Evolutionary conservation across 1,140 invertebrate species (phyloP).

Genomic region (Sipha flava): DNA sequence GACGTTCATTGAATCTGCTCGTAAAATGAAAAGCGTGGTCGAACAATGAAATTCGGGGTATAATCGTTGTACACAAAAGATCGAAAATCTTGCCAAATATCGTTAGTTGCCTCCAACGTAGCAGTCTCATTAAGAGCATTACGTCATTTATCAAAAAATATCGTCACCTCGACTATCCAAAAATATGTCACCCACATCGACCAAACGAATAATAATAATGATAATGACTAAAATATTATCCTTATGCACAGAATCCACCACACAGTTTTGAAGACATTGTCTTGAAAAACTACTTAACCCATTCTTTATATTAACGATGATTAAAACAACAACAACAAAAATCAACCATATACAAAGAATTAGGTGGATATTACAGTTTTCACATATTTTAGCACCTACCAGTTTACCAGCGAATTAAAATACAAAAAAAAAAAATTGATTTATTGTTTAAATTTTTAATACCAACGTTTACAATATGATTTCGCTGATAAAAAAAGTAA

Average conservation of each 20-base stretch:
- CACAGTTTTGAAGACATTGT: not conserved
- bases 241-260: not conserved
- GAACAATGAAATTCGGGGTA: conserved; percentile 13
- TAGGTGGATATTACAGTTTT: not conserved
- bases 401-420: too few species aligned
- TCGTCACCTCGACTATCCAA: conserved; percentile 11
- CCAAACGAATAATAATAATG: conserved; percentile 15
- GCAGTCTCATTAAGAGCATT: conserved; percentile 18
- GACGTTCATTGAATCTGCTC: conserved; percentile 6
- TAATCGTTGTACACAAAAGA: conserved; percentile 29
- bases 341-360: not conserved
- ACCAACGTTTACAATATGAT: too few species aligned
- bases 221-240: conserved; percentile 5
- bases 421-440: too few species aligned
- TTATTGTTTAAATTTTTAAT: too few species aligned
- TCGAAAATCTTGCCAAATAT: conserved; percentile 31
- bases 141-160: conserved; percentile 29
- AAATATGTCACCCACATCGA: not conserved
- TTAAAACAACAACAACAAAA: not conserved
- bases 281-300: conserved; percentile 14
- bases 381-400: not conserved
- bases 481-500: too few species aligned
- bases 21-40: conserved; percentile 10
- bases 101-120: conserved; percentile 10
- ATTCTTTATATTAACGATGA: not conserved